Conservation (phyloP, 1,140 invertebrate genomes). For the Pseudomyrmex gracilis region DNA sequence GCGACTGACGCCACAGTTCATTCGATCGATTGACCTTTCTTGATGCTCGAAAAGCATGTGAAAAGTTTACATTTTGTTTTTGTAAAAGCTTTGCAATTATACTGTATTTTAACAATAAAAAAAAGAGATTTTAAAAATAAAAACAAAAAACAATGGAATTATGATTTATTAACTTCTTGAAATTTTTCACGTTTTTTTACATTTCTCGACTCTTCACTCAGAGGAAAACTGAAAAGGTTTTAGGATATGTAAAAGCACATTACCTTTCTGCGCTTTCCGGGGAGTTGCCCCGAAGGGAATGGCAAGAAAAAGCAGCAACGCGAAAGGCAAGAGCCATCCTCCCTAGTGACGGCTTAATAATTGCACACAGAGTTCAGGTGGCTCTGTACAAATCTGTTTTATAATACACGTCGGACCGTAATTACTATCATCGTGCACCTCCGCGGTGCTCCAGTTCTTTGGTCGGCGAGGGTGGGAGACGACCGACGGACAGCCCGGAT, state of each 20-base stretch:
- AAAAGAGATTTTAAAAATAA: no score
- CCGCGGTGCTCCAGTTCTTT: slow-evolving; percentile 78
- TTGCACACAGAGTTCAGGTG: slow-evolving; percentile 65
- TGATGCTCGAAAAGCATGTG: not conserved
- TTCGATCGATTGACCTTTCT: not conserved
- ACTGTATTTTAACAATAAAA: not conserved
- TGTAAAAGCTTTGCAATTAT: not conserved
- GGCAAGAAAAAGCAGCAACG: slow-evolving; percentile 38
- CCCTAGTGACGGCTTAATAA: slow-evolving; percentile 77
- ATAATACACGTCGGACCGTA: slow-evolving; percentile 72
- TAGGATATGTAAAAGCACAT: slow-evolving; percentile 24
- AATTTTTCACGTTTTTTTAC: no score
- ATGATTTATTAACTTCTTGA: no score
- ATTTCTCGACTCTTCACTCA: not conserved
- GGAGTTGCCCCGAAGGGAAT: slow-evolving; percentile 10
- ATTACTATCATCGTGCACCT: slow-evolving; percentile 79
- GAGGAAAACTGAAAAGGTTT: not conserved
- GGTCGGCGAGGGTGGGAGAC: slow-evolving; percentile 52
- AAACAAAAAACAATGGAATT: no score
- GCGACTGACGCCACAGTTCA: no score
- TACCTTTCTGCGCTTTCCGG: slow-evolving; percentile 15
- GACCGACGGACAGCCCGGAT: slow-evolving; percentile 46
- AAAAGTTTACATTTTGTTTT: not conserved
- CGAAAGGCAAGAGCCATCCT: slow-evolving; percentile 53
- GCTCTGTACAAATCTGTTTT: slow-evolving; percentile 76